A percentile compares a stretch with the other conserved stretches of the same genome.
Conservation (phyloP, 2,113 vertebrate genomes). For the Coptodon bakossiorum region DNA sequence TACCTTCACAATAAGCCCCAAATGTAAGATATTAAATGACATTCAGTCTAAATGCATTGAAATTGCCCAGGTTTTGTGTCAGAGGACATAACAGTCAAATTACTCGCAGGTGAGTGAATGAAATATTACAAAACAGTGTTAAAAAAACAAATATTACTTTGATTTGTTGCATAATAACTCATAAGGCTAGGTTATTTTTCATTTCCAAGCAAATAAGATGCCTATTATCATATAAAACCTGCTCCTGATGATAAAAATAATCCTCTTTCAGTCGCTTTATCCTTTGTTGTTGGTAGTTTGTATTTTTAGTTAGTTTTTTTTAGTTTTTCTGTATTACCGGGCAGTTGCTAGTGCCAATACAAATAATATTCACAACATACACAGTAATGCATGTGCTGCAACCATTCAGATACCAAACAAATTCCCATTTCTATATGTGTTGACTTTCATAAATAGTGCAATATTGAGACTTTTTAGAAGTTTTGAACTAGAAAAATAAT, state of each 20-base stretch:
- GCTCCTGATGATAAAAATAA: neutral
- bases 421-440: neutral
- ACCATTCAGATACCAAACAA: neutral
- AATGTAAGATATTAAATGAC: neutral
- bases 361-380: neutral
- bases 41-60: neutral
- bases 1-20: neutral
- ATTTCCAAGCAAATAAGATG: neutral
- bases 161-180: neutral
- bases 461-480: neutral
- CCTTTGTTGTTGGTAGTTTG: neutral
- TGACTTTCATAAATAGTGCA: neutral
- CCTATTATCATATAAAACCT: neutral
- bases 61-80: neutral
- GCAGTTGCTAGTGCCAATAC: neutral
- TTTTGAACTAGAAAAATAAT: neutral
- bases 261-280: neutral
- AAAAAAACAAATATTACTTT: neutral
- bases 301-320: neutral
- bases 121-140: neutral
- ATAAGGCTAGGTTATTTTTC: neutral
- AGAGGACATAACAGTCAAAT: neutral
- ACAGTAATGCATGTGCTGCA: neutral
- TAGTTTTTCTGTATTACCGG: neutral
- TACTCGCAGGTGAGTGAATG: neutral